phyloP scores from a whole-genome alignment of 2,797 vertebrate genomes.

The Prunella strophiata region DNA sequence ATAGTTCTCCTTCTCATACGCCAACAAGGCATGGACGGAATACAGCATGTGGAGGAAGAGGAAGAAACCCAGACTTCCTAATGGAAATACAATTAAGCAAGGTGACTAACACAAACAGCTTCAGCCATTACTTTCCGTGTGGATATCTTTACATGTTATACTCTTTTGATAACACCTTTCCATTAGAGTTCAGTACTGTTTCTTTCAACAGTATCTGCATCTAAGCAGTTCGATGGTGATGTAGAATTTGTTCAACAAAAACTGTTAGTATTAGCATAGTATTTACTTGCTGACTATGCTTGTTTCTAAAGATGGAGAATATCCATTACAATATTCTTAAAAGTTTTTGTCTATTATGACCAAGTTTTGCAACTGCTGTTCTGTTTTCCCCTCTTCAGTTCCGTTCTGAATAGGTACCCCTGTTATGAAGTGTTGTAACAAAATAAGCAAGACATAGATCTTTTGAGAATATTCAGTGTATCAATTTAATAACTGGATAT shows the following conservation, averaged over 20 bases:
- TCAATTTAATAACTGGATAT: background rate
- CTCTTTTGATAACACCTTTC: background rate
- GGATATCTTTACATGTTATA: background rate
- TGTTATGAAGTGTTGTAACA: background rate
- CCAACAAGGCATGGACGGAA: conserved; percentile 85
- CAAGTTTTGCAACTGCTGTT: background rate
- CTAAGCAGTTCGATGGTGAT: background rate
- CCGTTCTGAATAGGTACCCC: background rate
- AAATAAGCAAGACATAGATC: background rate
- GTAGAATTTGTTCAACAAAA: background rate
- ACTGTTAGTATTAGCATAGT: background rate
- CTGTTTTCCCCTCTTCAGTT: background rate
- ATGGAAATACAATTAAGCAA: conserved; percentile 99
- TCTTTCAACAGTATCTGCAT: background rate
- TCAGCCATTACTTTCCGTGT: background rate
- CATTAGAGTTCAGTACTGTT: background rate
- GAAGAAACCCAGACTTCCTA: conserved; percentile 92
- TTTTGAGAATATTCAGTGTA: background rate
- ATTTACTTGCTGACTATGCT: background rate
- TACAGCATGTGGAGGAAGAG: conserved; percentile 83
- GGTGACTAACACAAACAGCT: conserved; percentile 71
- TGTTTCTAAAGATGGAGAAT: background rate
- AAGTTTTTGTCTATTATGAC: background rate
- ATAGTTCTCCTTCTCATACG: conserved; percentile 93
- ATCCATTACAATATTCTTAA: background rate